These are phyloP conservation scores for Polypterus bichir DNA, from an alignment of 2,113 vertebrate genomes.

Conservation along the genomic window DNA sequence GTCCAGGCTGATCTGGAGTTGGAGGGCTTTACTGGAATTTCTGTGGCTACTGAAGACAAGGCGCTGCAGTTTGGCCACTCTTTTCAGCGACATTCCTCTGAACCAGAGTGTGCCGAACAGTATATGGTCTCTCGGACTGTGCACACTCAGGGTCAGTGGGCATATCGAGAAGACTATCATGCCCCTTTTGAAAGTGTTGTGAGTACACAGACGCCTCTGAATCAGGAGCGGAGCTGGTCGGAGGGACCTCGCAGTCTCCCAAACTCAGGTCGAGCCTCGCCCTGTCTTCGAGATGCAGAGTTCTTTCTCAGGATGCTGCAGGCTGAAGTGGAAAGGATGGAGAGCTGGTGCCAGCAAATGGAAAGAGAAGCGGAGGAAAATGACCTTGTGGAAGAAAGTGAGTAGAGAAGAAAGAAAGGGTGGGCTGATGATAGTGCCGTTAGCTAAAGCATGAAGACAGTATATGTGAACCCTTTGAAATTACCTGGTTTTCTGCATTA, in stretches of 20 bases:
- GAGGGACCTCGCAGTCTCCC: conserved; percentile 89
- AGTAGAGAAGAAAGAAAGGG: conserved; percentile 25
- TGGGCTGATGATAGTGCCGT: no score
- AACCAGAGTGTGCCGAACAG: conserved; percentile 74
- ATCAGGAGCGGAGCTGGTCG: conserved; percentile 63
- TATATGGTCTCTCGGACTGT: conserved; percentile 88
- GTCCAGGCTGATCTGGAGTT: conserved; percentile 94
- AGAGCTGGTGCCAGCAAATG: conserved; percentile 96
- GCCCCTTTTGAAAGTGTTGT: conserved; percentile 63
- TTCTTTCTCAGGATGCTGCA: conserved; percentile 92
- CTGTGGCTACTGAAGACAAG: conserved; percentile 86
- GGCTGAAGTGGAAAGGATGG: conserved; percentile 90
- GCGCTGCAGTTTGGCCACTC: conserved; percentile 89
- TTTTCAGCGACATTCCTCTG: conserved; percentile 89
- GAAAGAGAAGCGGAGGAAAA: conserved; percentile 89
- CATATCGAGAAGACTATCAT: conserved; percentile 86
- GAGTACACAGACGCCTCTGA: conserved; percentile 46
- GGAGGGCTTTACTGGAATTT: conserved; percentile 71
- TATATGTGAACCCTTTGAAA: no score
- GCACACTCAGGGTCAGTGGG: conserved; percentile 95
- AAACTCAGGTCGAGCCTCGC: conserved; percentile 81
- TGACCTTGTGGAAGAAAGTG: conserved; percentile 84
- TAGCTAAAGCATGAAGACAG: no score
- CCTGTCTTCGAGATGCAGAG: conserved; percentile 84
- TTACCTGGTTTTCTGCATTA: no score